Conservation (phyloP, 2,113 vertebrate species). For the Spermophilus dauricus region DNA sequence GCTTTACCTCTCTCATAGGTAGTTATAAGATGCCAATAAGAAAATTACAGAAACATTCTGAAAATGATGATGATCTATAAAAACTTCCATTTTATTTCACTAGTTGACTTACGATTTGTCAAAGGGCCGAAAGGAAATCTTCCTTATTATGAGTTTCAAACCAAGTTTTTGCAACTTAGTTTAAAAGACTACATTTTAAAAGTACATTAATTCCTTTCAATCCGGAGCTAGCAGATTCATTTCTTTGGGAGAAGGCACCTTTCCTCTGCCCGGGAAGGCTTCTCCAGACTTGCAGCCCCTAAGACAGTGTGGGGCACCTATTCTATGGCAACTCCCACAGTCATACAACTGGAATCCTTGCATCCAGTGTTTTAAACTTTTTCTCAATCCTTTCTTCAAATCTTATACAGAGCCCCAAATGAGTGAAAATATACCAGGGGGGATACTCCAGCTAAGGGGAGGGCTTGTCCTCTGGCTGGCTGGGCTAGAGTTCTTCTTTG, state of each 20-base stretch:
- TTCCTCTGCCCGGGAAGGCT: not conserved
- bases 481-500: not conserved
- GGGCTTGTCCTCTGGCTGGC: no score
- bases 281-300: not conserved
- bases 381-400: not conserved
- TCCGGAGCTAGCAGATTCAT: not conserved
- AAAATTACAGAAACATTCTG: not conserved
- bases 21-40: not conserved
- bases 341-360: not conserved
- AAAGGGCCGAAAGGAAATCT: not conserved
- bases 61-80: not conserved
- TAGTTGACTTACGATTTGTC: not conserved
- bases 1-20: not conserved
- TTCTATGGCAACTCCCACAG: not conserved
- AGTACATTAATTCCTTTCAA: not conserved
- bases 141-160: conserved; percentile 10
- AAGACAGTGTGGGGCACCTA: not conserved
- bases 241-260: not conserved
- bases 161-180: not conserved
- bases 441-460: not conserved
- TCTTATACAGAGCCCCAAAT: not conserved
- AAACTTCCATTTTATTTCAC: not conserved
- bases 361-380: not conserved
- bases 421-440: not conserved
- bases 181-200: not conserved